Conservation (phyloP, 1,140 invertebrate species). For the Cryptotermes secundus region DNA sequence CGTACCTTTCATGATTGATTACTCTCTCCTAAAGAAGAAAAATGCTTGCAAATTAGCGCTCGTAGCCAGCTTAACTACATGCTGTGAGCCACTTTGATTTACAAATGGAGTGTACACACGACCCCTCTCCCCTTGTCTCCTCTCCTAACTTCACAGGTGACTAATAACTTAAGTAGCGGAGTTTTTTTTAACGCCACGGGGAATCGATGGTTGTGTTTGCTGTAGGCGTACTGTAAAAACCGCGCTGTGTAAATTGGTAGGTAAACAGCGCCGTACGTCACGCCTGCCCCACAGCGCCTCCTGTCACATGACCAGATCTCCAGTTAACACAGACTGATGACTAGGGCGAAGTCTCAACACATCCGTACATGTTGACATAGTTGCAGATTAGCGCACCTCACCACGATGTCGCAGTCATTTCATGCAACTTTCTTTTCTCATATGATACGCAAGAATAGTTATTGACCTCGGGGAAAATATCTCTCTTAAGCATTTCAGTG, state of each 20-base stretch:
- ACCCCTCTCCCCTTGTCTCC: constrained; percentile 3
- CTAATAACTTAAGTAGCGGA: constrained; percentile 27
- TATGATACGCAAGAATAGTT: no score
- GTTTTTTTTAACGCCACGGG: background rate
- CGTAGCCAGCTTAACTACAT: background rate
- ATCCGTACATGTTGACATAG: no score
- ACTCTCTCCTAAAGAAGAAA: constrained; percentile 2
- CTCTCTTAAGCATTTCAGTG: no score
- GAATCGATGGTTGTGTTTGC: constrained; percentile 26
- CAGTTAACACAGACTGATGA: no score
- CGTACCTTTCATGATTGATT: background rate
- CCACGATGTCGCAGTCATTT: no score
- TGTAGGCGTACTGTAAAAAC: background rate
- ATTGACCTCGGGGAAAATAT: no score
- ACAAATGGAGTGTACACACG: constrained; percentile 15
- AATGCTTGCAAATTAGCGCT: background rate
- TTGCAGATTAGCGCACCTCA: no score
- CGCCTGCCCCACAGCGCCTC: background rate
- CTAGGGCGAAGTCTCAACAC: no score
- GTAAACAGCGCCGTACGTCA: constrained; percentile 18
- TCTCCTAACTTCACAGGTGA: constrained; percentile 4
- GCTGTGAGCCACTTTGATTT: constrained; percentile 9
- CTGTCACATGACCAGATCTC: background rate
- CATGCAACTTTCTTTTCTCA: no score
- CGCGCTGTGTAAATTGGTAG: background rate